Conservation (phyloP, 2,888 invertebrate species). For the Catocala sponsa region DNA sequence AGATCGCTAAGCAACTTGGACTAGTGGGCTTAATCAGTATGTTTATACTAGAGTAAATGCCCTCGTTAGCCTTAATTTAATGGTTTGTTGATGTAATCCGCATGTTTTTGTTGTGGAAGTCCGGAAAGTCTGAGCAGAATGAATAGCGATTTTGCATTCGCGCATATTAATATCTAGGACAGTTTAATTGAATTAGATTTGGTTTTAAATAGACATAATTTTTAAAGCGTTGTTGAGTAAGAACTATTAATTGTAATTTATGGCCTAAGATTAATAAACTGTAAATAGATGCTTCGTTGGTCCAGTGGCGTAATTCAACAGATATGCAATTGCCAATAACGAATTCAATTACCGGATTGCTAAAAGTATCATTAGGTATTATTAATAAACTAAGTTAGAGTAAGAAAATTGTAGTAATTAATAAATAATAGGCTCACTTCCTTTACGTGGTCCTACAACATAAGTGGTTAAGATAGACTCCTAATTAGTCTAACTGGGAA, state of each 20-base stretch:
- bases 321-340: no score
- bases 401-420: no score
- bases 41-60: conserved; percentile 29
- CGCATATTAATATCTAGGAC: conserved; percentile 16
- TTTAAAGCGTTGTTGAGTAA: conserved; percentile 7
- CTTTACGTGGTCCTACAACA: no score
- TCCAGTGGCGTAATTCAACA: no score
- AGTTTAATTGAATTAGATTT: conserved; percentile 16
- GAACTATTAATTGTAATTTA: not conserved
- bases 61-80: conserved; percentile 21
- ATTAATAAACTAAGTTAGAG: no score
- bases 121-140: conserved; percentile 1
- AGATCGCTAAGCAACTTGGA: conserved; percentile 36
- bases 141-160: not conserved
- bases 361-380: no score
- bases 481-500: no score
- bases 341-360: no score
- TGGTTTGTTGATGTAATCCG: conserved; percentile 37
- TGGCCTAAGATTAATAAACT: not conserved
- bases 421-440: no score
- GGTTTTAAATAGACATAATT: conserved; percentile 1
- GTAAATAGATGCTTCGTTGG: no score
- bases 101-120: conserved; percentile 6
- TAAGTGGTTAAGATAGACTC: no score
- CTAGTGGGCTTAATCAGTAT: conserved; percentile 10